phyloP scores from a whole-genome alignment of 2,888 invertebrate species.

The Oxycera nigricornis region DNA sequence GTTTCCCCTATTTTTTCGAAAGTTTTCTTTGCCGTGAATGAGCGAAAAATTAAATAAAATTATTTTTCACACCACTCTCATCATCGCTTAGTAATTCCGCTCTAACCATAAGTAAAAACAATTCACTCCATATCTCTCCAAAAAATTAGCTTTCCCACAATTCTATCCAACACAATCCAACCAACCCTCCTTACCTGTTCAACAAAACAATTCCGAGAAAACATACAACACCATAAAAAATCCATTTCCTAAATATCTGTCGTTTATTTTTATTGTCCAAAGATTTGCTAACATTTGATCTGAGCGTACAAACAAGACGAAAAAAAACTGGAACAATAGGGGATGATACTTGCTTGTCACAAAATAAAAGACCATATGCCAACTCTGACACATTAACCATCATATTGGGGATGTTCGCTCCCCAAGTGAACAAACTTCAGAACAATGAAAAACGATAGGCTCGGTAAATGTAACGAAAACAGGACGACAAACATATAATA shows the following conservation, averaged over 20 bases:
- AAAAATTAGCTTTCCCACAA: neutral
- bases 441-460: neutral
- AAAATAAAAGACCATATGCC: constrained; percentile 43
- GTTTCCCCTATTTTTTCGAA: too few species aligned
- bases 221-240: constrained; percentile 32
- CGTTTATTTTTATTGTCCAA: constrained; percentile 53
- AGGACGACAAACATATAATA: constrained; percentile 42
- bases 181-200: too few species aligned
- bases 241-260: constrained; percentile 48
- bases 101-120: too few species aligned
- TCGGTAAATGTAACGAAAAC: too few species aligned
- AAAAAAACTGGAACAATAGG: constrained; percentile 27
- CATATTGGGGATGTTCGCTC: neutral
- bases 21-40: too few species aligned
- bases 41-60: too few species aligned
- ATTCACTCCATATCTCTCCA: too few species aligned
- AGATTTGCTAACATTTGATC: constrained; percentile 50
- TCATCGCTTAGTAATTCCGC: too few species aligned
- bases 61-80: too few species aligned
- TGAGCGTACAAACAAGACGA: neutral
- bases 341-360: constrained; percentile 24
- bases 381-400: constrained; percentile 41
- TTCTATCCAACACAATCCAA: neutral
- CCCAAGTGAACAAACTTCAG: neutral
- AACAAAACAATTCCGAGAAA: neutral